Evolutionary conservation across 2,797 vertebrate genomes (phyloP).

Genomic region (Dicrostonyx torquatus): DNA sequence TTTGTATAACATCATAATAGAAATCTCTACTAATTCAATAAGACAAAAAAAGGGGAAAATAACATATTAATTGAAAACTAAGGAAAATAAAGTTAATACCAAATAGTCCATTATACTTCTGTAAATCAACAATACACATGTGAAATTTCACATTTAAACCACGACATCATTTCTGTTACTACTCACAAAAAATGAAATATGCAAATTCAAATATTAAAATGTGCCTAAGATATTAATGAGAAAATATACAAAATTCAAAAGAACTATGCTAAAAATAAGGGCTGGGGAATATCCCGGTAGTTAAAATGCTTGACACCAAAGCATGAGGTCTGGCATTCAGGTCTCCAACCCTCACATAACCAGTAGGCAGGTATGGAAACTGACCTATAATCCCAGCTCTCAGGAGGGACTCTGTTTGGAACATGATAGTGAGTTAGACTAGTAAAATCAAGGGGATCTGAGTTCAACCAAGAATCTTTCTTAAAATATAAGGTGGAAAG

Average conservation of each 20-base stretch:
- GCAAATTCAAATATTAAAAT: constrained; percentile 8
- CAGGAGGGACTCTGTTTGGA: not conserved
- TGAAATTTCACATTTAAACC: not conserved
- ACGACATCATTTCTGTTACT: not conserved
- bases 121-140: not conserved
- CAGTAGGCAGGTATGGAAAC: not conserved
- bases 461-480: not conserved
- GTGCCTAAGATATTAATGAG: not conserved
- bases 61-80: not conserved
- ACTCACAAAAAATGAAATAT: not conserved
- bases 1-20: not conserved
- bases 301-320: not conserved
- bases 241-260: constrained; percentile 7
- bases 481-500: not conserved
- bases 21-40: not conserved
- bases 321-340: not conserved
- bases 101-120: not conserved
- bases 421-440: not conserved
- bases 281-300: not conserved
- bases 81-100: not conserved
- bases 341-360: not conserved
- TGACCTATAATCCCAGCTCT: not conserved
- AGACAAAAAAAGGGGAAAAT: not conserved
- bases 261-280: not conserved
- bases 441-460: not conserved